These are phyloP conservation scores for Charina bottae DNA, from an alignment of 2,113 vertebrate genomes.

Conservation along the genomic window DNA sequence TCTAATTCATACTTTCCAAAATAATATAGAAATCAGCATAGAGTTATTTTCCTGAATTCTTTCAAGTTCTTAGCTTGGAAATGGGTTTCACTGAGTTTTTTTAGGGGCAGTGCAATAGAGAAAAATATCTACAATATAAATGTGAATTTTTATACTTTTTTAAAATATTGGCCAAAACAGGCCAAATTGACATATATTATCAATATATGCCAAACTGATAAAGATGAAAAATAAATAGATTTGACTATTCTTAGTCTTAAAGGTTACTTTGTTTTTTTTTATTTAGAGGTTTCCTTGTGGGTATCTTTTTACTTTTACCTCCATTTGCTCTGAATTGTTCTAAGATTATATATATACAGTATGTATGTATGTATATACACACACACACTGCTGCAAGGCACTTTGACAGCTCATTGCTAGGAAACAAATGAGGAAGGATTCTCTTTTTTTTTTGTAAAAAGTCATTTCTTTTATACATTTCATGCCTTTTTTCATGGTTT, in stretches of 20 bases:
- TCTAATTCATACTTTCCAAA: too few species aligned
- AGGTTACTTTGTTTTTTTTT: not conserved
- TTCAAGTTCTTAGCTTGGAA: not conserved
- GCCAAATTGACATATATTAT: not conserved
- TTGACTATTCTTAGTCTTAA: not conserved
- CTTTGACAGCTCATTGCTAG: not conserved
- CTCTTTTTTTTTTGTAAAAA: not conserved
- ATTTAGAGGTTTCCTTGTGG: not conserved
- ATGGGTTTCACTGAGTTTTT: not conserved
- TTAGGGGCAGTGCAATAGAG: too few species aligned
- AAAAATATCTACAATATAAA: not conserved
- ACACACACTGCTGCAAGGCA: not conserved
- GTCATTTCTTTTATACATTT: not conserved
- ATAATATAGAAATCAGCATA: too few species aligned
- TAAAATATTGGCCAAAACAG: not conserved
- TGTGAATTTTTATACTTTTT: not conserved
- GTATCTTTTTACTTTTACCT: not conserved
- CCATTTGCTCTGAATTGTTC: not conserved
- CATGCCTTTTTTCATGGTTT: not conserved
- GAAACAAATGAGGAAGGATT: not conserved
- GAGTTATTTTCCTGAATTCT: too few species aligned
- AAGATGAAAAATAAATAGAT: not conserved
- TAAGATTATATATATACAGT: too few species aligned
- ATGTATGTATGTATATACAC: not conserved
- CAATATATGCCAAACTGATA: not conserved